phyloP scores from a whole-genome alignment of 1,140 invertebrate species.

The Drosophila lacertosa region DNA sequence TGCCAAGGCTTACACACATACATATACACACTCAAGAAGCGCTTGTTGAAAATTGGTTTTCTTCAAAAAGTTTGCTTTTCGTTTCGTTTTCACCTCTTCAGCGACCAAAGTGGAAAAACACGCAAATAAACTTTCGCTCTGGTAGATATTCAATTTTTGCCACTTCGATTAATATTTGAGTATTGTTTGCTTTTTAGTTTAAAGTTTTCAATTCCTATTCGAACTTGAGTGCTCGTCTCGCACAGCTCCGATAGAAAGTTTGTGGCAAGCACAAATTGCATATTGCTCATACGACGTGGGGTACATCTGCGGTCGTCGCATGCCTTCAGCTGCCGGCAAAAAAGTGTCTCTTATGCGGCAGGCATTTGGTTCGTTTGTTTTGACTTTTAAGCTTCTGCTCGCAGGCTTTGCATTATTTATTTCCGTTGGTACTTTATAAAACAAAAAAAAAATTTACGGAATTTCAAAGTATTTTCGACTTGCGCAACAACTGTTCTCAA shows the following conservation, averaged over 20 bases:
- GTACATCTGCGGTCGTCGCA: neutral
- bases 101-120: conserved; percentile 21
- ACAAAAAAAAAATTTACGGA: neutral
- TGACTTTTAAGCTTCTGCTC: conserved; percentile 5
- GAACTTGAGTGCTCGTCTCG: neutral
- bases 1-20: conserved; percentile 55
- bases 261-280: neutral
- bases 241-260: conserved; percentile 1
- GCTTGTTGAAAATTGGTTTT: conserved; percentile 67
- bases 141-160: conserved; percentile 19
- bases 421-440: conserved; percentile 14
- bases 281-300: conserved; percentile 21
- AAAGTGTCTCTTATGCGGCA: neutral
- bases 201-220: conserved; percentile 21
- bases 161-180: conserved; percentile 45
- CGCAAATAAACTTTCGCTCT: conserved; percentile 35
- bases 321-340: neutral
- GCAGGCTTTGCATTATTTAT: conserved; percentile 26
- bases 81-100: conserved; percentile 22
- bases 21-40: conserved; percentile 54
- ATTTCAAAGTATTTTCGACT: conserved; percentile 1
- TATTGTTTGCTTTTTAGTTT: conserved; percentile 33
- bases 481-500: neutral
- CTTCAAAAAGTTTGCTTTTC: conserved; percentile 44
- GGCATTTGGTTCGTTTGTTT: conserved; percentile 7